Percentiles rank a stretch among this genome's conserved stretches.
phyloP scores from a whole-genome alignment of 2,113 vertebrate species.

The Syngnathoides biaculeatus region DNA sequence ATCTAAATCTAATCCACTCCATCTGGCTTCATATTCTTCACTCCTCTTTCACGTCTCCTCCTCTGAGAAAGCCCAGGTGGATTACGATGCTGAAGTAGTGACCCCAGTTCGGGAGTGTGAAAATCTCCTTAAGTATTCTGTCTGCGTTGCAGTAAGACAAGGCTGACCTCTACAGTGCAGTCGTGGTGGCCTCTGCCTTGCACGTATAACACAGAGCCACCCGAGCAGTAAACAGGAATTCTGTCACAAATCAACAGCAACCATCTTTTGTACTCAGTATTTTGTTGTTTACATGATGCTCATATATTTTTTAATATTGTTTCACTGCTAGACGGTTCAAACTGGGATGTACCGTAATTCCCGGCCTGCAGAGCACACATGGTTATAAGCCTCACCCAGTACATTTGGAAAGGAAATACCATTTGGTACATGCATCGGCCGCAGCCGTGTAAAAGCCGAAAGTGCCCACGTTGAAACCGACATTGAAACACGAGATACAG shows the following conservation, averaged over 20 bases:
- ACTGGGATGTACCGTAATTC: not conserved
- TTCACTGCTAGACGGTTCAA: not conserved
- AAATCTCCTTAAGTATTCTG: slow-evolving; percentile 34
- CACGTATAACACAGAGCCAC: slow-evolving; percentile 16
- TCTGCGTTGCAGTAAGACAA: slow-evolving; percentile 34
- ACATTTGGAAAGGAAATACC: too few relatives aligned
- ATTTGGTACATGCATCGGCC: too few relatives aligned
- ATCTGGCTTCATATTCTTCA: slow-evolving; percentile 19
- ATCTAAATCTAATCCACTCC: slow-evolving; percentile 18
- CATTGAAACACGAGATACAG: too few relatives aligned
- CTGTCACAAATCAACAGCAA: slow-evolving; percentile 1
- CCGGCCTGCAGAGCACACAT: too few relatives aligned
- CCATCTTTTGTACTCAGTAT: not conserved
- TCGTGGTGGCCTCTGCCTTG: slow-evolving; percentile 19
- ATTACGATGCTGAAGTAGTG: slow-evolving; percentile 30
- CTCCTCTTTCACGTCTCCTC: slow-evolving; percentile 16
- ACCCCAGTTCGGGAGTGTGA: slow-evolving; percentile 25
- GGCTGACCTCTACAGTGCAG: slow-evolving; percentile 34
- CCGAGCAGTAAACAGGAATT: slow-evolving; percentile 12
- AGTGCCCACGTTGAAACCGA: too few relatives aligned
- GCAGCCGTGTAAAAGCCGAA: too few relatives aligned
- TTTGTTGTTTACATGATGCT: not conserved
- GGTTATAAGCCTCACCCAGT: too few relatives aligned
- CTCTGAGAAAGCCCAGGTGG: slow-evolving; percentile 20
- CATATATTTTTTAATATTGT: not conserved